These are phyloP conservation scores for Vannuccia rotundouncinata DNA, from an alignment of 2,888 invertebrate genomes.

Conservation along the genomic window DNA sequence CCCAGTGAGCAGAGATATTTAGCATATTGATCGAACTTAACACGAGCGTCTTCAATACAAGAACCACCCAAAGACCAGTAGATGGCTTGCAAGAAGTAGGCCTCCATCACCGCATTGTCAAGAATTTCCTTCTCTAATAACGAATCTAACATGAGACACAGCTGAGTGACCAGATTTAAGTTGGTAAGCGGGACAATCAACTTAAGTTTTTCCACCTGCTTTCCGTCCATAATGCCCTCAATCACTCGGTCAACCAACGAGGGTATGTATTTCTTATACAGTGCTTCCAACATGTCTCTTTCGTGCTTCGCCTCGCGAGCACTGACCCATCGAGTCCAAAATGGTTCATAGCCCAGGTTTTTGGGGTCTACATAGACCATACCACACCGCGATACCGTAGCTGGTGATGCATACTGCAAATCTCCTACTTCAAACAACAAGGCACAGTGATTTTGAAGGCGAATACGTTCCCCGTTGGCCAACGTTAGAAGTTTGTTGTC, in stretches of 20 bases:
- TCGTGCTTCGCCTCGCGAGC: constrained; percentile 53
- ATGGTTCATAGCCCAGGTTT: constrained; percentile 76
- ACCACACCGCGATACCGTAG: constrained; percentile 81
- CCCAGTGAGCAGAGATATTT: constrained; percentile 68
- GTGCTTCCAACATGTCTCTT: constrained; percentile 57
- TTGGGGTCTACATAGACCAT: constrained; percentile 91
- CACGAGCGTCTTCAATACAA: constrained; percentile 65
- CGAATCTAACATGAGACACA: constrained; percentile 73
- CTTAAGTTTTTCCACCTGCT: constrained; percentile 65
- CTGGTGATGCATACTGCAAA: constrained; percentile 80
- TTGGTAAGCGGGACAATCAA: constrained; percentile 76
- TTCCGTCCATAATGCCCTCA: constrained; percentile 67
- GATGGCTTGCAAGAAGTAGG: constrained; percentile 68
- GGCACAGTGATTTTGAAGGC: constrained; percentile 72
- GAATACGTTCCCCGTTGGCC: constrained; percentile 80
- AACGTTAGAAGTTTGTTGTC: constrained; percentile 81
- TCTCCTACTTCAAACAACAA: constrained; percentile 83
- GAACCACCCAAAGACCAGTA: constrained; percentile 79
- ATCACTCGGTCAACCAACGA: constrained; percentile 67
- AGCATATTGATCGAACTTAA: constrained; percentile 59
- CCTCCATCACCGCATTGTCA: constrained; percentile 62
- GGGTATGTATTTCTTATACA: constrained; percentile 72
- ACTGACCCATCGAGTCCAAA: constrained; percentile 73
- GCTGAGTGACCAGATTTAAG: constrained; percentile 76
- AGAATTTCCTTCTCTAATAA: constrained; percentile 57